phyloP scores from a whole-genome alignment of 2,888 invertebrate species.

The Pycnomerus fuliginosus region DNA sequence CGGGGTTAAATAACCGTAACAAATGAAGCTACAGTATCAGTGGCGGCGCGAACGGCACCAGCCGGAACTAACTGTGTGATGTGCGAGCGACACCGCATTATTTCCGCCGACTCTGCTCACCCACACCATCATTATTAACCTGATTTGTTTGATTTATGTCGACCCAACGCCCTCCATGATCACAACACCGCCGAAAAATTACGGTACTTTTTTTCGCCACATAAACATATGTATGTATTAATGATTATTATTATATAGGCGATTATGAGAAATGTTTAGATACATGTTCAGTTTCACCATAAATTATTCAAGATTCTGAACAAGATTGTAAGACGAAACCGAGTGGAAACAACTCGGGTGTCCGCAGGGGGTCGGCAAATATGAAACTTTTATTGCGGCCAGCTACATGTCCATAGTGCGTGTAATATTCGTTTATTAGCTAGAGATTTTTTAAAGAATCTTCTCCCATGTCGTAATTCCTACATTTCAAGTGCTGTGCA shows the following conservation, averaged over 20 bases:
- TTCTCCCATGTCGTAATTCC: too few species aligned
- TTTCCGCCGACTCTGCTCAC: constrained; percentile 36
- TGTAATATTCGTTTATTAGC: constrained; percentile 37
- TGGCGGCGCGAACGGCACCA: constrained; percentile 36
- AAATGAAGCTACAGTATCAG: constrained; percentile 45
- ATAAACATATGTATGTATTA: background rate
- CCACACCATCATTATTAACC: constrained; percentile 17
- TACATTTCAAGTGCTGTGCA: too few species aligned
- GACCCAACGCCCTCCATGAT: too few species aligned
- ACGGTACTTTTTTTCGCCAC: background rate
- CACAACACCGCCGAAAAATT: too few species aligned
- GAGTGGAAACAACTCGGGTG: constrained; percentile 37
- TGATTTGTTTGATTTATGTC: constrained; percentile 18
- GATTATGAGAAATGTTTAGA: constrained; percentile 23
- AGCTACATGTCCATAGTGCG: constrained; percentile 35
- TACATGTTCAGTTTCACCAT: constrained; percentile 31
- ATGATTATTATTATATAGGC: constrained; percentile 13
- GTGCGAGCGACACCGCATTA: constrained; percentile 42
- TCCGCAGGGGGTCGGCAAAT: constrained; percentile 39
- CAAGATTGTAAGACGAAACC: constrained; percentile 45
- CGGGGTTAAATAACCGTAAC: constrained; percentile 45
- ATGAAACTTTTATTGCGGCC: constrained; percentile 42
- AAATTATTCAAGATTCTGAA: constrained; percentile 41
- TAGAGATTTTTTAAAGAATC: constrained; percentile 31
- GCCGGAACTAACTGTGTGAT: constrained; percentile 47